These are phyloP conservation scores for Acipenser oxyrinchus DNA, from an alignment of 2,797 vertebrate genomes.

Conservation along the genomic window DNA sequence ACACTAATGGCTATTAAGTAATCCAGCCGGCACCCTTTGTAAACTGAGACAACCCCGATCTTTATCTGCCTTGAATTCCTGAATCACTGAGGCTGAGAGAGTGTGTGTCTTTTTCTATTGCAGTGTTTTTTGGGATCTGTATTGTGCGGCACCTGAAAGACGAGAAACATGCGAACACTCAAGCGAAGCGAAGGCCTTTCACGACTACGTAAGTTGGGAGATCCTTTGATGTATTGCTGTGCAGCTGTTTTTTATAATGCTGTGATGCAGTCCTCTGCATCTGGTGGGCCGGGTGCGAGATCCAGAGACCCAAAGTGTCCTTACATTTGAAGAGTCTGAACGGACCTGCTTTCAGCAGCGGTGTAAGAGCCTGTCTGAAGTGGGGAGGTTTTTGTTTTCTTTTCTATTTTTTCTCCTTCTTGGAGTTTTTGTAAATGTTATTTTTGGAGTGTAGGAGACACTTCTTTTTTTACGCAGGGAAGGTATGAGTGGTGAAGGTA, in stretches of 20 bases:
- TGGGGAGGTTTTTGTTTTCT: no score
- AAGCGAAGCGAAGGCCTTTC: conserved; percentile 81
- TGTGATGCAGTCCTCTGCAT: conserved; percentile 10
- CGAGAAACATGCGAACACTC: conserved; percentile 81
- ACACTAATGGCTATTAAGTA: no score
- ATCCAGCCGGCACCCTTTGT: no score
- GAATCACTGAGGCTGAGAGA: neutral
- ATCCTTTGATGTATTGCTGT: conserved; percentile 13
- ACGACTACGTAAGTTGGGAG: conserved; percentile 72
- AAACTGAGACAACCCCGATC: no score
- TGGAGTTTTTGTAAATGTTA: no score
- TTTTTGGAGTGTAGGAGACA: no score
- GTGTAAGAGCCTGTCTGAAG: no score
- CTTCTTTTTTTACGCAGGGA: no score
- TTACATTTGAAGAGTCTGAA: conserved; percentile 8
- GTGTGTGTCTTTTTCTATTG: conserved; percentile 31
- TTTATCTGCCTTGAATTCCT: neutral
- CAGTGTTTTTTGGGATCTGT: conserved; percentile 84
- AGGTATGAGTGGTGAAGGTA: no score
- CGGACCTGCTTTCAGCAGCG: neutral
- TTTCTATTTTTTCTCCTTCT: no score
- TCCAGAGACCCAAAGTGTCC: neutral
- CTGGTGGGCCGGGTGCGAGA: conserved; percentile 9
- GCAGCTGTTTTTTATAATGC: neutral
- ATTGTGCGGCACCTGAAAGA: conserved; percentile 78